These are phyloP conservation scores for Delichon dasypus DNA, from an alignment of 2,797 vertebrate species.

Conservation along the genomic window DNA sequence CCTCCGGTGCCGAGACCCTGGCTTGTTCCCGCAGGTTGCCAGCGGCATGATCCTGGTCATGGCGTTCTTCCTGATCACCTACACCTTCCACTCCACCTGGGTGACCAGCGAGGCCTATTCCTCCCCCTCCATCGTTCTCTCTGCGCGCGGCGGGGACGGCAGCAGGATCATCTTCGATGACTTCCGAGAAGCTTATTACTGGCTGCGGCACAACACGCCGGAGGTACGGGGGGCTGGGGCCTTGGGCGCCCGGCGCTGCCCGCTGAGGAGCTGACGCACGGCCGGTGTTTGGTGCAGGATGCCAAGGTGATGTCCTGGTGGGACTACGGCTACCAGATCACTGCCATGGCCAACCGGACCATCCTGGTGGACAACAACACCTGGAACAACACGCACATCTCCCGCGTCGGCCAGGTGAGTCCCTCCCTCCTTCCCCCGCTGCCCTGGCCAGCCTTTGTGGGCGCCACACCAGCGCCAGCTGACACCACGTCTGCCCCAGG, in stretches of 20 bases:
- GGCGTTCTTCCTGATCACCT: conserved; percentile 98
- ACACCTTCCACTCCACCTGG: conserved; percentile 99
- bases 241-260: accelerated
- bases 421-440: accelerated
- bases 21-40: conserved; percentile 82
- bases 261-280: accelerated
- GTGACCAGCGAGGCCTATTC: conserved; percentile 99
- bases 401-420: conserved; percentile 93
- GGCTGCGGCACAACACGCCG: conserved; percentile 97
- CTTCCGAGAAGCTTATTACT: conserved; percentile 98
- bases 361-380: conserved; percentile 99
- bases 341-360: conserved; percentile 98
- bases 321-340: conserved; percentile 99
- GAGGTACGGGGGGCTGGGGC: conserved; percentile 74
- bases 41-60: conserved; percentile 99
- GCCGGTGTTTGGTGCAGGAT: conserved; percentile 76
- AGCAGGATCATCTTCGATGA: conserved; percentile 99
- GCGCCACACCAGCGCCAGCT: accelerated
- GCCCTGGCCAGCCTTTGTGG: not conserved
- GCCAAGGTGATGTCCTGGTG: conserved; percentile 99
- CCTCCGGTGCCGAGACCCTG: accelerated
- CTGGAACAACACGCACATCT: conserved; percentile 99
- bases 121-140: conserved; percentile 95
- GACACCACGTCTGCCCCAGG: conserved; percentile 69
- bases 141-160: conserved; percentile 92